Conservation (phyloP, 2,888 invertebrate species). For the Podabrus alpinus region DNA sequence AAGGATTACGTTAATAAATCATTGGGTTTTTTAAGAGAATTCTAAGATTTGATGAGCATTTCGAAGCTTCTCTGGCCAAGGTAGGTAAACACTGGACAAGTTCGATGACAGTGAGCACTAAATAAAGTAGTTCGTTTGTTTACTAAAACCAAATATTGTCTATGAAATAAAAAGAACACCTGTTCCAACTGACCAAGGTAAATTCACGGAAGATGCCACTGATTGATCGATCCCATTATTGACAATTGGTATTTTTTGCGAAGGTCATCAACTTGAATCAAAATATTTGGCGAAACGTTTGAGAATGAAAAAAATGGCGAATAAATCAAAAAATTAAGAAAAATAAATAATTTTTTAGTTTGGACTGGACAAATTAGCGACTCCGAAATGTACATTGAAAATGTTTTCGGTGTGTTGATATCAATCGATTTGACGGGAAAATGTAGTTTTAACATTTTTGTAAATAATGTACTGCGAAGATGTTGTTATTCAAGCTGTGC, state of each 20-base stretch:
- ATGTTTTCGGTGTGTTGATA: background rate
- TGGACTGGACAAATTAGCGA: background rate
- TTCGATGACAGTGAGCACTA: constrained; percentile 6
- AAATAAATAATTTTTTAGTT: background rate
- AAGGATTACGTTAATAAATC: background rate
- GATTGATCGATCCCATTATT: constrained; percentile 22
- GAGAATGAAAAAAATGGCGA: background rate
- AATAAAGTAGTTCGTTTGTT: constrained; percentile 26
- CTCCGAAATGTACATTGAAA: background rate
- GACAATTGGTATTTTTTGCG: constrained; percentile 6
- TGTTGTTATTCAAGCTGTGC: constrained; percentile 44
- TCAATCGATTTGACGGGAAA: background rate
- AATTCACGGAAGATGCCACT: constrained; percentile 32
- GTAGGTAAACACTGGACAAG: background rate
- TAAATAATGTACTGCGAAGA: constrained; percentile 48
- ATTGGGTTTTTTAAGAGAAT: background rate
- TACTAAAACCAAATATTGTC: constrained; percentile 25
- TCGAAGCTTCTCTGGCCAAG: background rate
- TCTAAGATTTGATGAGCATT: background rate
- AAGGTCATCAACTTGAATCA: background rate
- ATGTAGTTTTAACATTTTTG: constrained; percentile 21
- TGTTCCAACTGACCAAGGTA: constrained; percentile 32
- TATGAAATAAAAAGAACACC: constrained; percentile 30
- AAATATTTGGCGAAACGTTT: background rate
- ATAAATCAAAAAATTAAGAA: background rate